A percentile compares a stretch with the other conserved stretches of the same genome.
phyloP scores from a whole-genome alignment of 1,140 invertebrate species.

The Chrysoperla carnea region DNA sequence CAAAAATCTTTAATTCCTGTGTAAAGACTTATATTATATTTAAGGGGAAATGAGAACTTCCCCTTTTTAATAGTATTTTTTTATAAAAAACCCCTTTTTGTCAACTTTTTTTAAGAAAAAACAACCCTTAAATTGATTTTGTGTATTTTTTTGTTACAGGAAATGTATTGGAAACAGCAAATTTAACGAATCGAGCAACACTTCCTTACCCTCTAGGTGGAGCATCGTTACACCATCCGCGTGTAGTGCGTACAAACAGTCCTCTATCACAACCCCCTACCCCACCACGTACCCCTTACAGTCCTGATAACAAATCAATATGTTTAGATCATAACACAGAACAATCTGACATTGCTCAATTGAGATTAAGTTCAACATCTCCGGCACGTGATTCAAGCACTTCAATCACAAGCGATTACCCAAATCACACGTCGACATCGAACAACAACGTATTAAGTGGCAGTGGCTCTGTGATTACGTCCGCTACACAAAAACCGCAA shows the following conservation, averaged over 20 bases:
- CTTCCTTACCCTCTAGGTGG: too few species aligned
- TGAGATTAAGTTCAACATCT: not conserved
- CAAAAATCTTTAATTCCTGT: too few species aligned
- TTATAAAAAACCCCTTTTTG: too few species aligned
- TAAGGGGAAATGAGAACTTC: too few species aligned
- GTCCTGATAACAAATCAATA: slow-evolving; percentile 12
- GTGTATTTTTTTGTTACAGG: slow-evolving; percentile 14
- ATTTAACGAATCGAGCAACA: too few species aligned
- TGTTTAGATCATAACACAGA: not conserved
- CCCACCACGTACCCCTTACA: slow-evolving; percentile 20
- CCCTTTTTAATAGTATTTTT: too few species aligned
- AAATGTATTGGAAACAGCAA: slow-evolving; percentile 19
- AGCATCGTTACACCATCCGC: not conserved
- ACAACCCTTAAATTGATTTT: too few species aligned
- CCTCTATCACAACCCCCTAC: slow-evolving; percentile 20
- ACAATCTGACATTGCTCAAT: not conserved
- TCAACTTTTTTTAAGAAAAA: too few species aligned
- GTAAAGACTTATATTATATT: too few species aligned
- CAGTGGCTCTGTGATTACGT: not conserved
- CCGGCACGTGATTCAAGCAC: not conserved
- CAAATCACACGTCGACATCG: not conserved
- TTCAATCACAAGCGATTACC: not conserved
- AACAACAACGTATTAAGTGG: not conserved
- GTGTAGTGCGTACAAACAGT: slow-evolving; percentile 4
- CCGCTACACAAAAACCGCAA: slow-evolving; percentile 6